These are phyloP conservation scores for Cyphomyrmex costatus DNA, from an alignment of 1,140 invertebrate genomes.

Conservation along the genomic window DNA sequence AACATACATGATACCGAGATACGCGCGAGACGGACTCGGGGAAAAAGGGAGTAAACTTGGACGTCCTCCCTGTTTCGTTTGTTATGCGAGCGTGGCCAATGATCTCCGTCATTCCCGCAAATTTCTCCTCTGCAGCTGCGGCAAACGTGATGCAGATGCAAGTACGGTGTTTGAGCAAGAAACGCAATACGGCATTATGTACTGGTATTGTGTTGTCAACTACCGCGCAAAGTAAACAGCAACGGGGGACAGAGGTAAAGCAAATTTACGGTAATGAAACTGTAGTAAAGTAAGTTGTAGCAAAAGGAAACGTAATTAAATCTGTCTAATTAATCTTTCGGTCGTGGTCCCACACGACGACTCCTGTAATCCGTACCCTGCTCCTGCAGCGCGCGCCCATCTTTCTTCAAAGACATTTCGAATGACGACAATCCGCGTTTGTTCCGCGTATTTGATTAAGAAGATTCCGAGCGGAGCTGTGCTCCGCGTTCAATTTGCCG, in stretches of 20 bases:
- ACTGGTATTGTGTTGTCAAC: slow-evolving; percentile 52
- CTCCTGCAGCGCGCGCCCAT: not conserved
- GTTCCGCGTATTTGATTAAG: slow-evolving; percentile 56
- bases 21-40: not conserved
- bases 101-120: slow-evolving; percentile 49
- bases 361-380: slow-evolving; percentile 19
- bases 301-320: slow-evolving; percentile 64
- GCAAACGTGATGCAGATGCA: slow-evolving; percentile 39
- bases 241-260: slow-evolving; percentile 47
- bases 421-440: slow-evolving; percentile 47
- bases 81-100: slow-evolving; percentile 30
- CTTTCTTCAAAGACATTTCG: slow-evolving; percentile 57
- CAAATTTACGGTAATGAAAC: slow-evolving; percentile 66
- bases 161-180: slow-evolving; percentile 40
- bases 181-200: slow-evolving; percentile 54
- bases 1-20: slow-evolving; percentile 42
- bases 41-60: slow-evolving; percentile 19
- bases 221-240: slow-evolving; percentile 55
- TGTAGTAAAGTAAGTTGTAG: slow-evolving; percentile 61
- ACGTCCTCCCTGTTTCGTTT: slow-evolving; percentile 21
- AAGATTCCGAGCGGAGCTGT: slow-evolving; percentile 4
- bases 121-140: slow-evolving; percentile 38
- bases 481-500: slow-evolving; percentile 37
- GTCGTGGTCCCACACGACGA: slow-evolving; percentile 55
- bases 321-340: slow-evolving; percentile 65